Evolutionary conservation across 2,797 vertebrate species (phyloP).

Genomic region (Myripristis jacobus): DNA sequence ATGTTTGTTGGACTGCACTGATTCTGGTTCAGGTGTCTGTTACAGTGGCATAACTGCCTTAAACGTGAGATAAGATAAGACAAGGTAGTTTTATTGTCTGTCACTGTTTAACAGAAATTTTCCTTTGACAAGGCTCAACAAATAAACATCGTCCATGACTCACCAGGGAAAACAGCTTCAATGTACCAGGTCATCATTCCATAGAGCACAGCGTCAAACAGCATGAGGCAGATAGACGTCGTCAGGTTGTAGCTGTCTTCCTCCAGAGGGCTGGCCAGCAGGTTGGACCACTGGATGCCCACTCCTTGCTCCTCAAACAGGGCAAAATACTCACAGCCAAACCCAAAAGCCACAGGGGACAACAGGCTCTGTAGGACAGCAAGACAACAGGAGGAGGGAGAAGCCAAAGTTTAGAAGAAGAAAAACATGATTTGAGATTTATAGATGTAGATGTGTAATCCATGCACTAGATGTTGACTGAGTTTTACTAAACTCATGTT

Average conservation of each 20-base stretch:
- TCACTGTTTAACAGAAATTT: too few relatives aligned
- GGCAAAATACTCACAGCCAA: constrained; percentile 96
- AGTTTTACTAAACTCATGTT: too few relatives aligned
- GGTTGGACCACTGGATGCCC: constrained; percentile 96
- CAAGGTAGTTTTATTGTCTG: too few relatives aligned
- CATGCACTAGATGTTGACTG: too few relatives aligned
- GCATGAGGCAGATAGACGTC: constrained; percentile 93
- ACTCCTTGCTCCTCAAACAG: constrained; percentile 97
- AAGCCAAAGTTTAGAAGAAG: constrained; percentile 12
- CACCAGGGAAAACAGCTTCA: constrained; percentile 97
- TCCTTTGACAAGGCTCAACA: too few relatives aligned
- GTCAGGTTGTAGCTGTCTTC: constrained; percentile 94
- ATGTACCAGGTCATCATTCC: constrained; percentile 98
- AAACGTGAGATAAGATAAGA: too few relatives aligned
- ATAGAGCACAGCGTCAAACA: constrained; percentile 92
- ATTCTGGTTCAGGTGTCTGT: too few relatives aligned
- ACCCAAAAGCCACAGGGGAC: constrained; percentile 97
- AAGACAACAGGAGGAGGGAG: background rate
- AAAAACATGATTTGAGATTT: too few relatives aligned
- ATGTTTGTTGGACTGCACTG: too few relatives aligned
- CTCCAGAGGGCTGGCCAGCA: constrained; percentile 92
- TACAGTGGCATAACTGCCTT: background rate
- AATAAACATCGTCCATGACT: too few relatives aligned
- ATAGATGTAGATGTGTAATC: too few relatives aligned
- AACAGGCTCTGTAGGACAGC: constrained; percentile 89